Conservation (phyloP, 1,140 invertebrate species). For the Drosophila lacertosa region DNA sequence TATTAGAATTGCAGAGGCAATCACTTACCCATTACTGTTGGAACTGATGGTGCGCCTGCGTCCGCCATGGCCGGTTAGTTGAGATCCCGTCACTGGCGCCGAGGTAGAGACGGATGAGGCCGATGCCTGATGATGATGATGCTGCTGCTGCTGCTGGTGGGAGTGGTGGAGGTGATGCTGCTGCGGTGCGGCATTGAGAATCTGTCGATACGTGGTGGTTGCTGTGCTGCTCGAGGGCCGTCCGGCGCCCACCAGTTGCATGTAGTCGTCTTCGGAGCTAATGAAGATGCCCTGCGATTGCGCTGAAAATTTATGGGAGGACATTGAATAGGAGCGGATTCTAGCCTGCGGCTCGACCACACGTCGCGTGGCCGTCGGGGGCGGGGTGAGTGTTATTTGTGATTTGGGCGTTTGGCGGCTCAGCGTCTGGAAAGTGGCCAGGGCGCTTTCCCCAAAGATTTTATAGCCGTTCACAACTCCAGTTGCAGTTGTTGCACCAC, state of each 20-base stretch:
- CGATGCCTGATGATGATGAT: slow-evolving; percentile 30
- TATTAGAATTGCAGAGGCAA: background rate
- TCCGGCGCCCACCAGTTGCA: slow-evolving; percentile 27
- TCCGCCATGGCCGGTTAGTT: slow-evolving; percentile 57
- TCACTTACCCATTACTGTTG: slow-evolving; percentile 80
- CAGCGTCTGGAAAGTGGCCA: slow-evolving; percentile 7
- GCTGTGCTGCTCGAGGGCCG: slow-evolving; percentile 3
- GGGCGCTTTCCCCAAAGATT: slow-evolving; percentile 7
- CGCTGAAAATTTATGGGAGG: slow-evolving; percentile 81
- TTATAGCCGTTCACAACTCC: slow-evolving; percentile 4
- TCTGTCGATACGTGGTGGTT: slow-evolving; percentile 6
- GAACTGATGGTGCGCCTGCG: slow-evolving; percentile 82
- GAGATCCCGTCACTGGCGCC: slow-evolving; percentile 58
- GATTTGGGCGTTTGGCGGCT: slow-evolving; percentile 37
- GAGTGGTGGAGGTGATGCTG: slow-evolving; percentile 20
- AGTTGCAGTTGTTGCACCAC: slow-evolving; percentile 1
- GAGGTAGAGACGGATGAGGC: slow-evolving; percentile 47
- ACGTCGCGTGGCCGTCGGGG: slow-evolving; percentile 69
- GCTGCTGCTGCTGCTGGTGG: slow-evolving; percentile 9
- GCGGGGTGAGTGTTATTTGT: slow-evolving; percentile 70
- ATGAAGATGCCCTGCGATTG: slow-evolving; percentile 27
- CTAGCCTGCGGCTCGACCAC: slow-evolving; percentile 59
- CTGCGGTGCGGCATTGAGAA: slow-evolving; percentile 29
- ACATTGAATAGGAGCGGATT: slow-evolving; percentile 76
- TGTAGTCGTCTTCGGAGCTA: slow-evolving; percentile 31